phyloP scores from a whole-genome alignment of 1,140 invertebrate genomes.

The Luehdorfia chinensis region DNA sequence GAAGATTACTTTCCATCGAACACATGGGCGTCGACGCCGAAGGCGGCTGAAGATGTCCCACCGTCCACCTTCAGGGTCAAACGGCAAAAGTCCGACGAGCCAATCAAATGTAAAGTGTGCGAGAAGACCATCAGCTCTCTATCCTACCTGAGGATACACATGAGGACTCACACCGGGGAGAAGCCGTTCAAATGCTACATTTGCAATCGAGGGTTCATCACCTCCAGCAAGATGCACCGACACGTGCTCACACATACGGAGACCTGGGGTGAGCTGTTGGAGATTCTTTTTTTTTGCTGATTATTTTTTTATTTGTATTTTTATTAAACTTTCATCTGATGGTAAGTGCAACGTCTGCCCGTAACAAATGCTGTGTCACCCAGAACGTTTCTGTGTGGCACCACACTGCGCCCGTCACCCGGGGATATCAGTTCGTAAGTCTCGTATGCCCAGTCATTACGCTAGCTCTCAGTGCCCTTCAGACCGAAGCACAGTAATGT shows the following conservation, averaged over 20 bases:
- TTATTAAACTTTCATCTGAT: too few relatives aligned
- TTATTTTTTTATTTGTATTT: too few relatives aligned
- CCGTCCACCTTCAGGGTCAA: conserved; percentile 4
- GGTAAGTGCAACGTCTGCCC: too few relatives aligned
- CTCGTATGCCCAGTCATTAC: too few relatives aligned
- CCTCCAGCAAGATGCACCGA: conserved; percentile 67
- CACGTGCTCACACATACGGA: conserved; percentile 53
- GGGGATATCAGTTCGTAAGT: too few relatives aligned
- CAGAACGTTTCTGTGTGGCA: too few relatives aligned
- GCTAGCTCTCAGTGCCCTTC: too few relatives aligned
- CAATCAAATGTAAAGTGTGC: conserved; percentile 29
- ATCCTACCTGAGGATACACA: conserved; percentile 59
- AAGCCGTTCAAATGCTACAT: conserved; percentile 83
- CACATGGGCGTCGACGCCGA: conserved; percentile 45
- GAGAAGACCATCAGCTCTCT: conserved; percentile 43
- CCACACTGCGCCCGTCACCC: too few relatives aligned
- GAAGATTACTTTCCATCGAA: conserved; percentile 58
- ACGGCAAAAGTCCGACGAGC: conserved; percentile 23
- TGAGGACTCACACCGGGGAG: conserved; percentile 81
- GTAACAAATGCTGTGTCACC: too few relatives aligned
- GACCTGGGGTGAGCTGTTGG: conserved; percentile 31
- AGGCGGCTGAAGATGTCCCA: conserved; percentile 21
- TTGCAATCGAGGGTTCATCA: conserved; percentile 86
- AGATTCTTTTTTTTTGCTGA: too few relatives aligned
- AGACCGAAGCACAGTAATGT: too few relatives aligned